Percentiles rank a stretch among this genome's conserved stretches.
Conservation (phyloP, 2,888 invertebrate species). For the Megaustenia siamemsis region DNA sequence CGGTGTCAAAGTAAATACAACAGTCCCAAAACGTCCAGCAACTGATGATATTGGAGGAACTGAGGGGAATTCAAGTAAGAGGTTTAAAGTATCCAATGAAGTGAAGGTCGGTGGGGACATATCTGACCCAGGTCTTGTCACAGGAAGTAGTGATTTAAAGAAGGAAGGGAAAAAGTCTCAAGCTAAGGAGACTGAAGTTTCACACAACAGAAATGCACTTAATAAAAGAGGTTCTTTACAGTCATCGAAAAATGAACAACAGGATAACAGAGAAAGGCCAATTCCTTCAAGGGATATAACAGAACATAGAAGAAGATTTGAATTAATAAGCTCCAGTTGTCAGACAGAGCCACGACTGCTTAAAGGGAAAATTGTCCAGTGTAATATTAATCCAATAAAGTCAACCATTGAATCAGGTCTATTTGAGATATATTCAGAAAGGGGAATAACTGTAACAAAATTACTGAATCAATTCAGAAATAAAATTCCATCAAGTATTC, state of each 20-base stretch:
- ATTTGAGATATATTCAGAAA: not conserved
- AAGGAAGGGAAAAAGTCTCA: conserved; percentile 26
- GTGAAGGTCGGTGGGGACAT: not conserved
- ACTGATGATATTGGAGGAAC: not conserved
- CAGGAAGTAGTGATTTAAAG: not conserved
- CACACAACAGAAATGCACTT: not conserved
- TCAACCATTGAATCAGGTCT: not conserved
- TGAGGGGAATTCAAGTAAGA: conserved; percentile 22
- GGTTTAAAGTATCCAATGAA: conserved; percentile 1
- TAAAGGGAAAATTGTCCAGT: conserved; percentile 54
- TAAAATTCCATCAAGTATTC: conserved; percentile 43
- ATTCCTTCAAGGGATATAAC: conserved; percentile 19
- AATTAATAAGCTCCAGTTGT: not conserved
- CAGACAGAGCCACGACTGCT: conserved; percentile 37
- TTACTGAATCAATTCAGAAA: conserved; percentile 24
- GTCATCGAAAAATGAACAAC: not conserved
- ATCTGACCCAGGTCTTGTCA: conserved; percentile 21
- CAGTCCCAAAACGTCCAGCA: conserved; percentile 21
- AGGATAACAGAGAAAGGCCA: conserved; percentile 29
- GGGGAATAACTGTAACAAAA: not conserved
- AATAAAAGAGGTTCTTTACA: conserved; percentile 10
- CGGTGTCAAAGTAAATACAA: not conserved
- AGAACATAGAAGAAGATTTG: not conserved
- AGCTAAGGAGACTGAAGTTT: conserved; percentile 4
- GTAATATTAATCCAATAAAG: conserved; percentile 48